Conservation (phyloP, 2,888 invertebrate species). For the Dryobotodes eremita region DNA sequence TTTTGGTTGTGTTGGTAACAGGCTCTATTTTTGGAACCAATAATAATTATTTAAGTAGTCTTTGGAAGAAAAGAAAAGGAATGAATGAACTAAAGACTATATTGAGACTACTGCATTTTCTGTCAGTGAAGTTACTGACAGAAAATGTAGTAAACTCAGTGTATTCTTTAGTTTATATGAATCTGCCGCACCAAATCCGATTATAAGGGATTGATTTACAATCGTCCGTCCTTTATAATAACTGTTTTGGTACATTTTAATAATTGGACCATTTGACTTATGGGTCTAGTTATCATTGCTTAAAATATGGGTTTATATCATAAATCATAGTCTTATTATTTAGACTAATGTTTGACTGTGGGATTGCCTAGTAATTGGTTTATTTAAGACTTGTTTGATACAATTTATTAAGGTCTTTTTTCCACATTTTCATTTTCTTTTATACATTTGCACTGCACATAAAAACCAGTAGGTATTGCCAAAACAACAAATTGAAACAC, state of each 20-base stretch:
- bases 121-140: too few relatives aligned
- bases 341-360: constrained; percentile 35
- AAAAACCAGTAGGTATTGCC: too few relatives aligned
- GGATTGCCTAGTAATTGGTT: not conserved
- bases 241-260: constrained; percentile 64
- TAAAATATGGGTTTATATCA: constrained; percentile 31
- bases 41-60: too few relatives aligned
- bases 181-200: constrained; percentile 52
- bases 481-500: too few relatives aligned
- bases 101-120: too few relatives aligned
- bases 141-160: constrained; percentile 2
- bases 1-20: too few relatives aligned
- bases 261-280: constrained; percentile 41
- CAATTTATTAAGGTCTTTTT: too few relatives aligned
- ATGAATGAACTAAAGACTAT: too few relatives aligned
- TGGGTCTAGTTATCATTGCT: constrained; percentile 33
- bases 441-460: too few relatives aligned
- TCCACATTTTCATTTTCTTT: too few relatives aligned
- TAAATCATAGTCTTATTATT: constrained; percentile 59
- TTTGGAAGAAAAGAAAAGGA: too few relatives aligned
- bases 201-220: constrained; percentile 66
- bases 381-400: not conserved
- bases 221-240: constrained; percentile 40
- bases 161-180: constrained; percentile 28
- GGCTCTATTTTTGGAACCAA: too few relatives aligned